Conservation (phyloP, 2,797 vertebrate species). For the Poecile montanus region DNA sequence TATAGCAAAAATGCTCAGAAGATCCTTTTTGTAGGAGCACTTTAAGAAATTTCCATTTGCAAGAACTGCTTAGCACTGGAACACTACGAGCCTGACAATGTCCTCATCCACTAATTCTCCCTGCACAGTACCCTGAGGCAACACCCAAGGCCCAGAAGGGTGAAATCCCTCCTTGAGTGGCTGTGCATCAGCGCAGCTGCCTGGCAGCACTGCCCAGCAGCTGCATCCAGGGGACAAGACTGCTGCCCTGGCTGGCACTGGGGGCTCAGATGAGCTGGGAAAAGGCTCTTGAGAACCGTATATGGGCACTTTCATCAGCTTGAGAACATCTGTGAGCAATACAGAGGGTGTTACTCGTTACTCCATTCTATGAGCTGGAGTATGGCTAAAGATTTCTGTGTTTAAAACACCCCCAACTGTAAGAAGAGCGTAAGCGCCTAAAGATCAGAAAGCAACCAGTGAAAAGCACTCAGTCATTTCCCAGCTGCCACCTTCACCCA, state of each 20-base stretch:
- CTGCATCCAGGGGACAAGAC: background rate
- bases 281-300: background rate
- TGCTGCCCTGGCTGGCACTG: background rate
- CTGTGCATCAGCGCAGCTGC: background rate
- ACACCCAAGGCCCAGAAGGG: background rate
- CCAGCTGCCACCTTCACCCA: background rate
- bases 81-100: background rate
- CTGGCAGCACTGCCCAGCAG: background rate
- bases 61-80: background rate
- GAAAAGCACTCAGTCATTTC: background rate
- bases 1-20: background rate
- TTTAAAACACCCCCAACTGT: background rate
- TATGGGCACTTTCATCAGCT: background rate
- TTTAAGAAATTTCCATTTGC: background rate
- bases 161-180: background rate
- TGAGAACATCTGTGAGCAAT: background rate
- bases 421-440: background rate
- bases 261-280: background rate
- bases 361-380: background rate
- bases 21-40: background rate
- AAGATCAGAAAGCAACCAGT: background rate
- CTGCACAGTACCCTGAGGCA: background rate
- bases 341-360: background rate
- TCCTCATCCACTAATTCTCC: background rate
- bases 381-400: background rate